Base-by-base conservation (phyloP, 2,888 invertebrate species). In the Laothoe populi region DNA sequence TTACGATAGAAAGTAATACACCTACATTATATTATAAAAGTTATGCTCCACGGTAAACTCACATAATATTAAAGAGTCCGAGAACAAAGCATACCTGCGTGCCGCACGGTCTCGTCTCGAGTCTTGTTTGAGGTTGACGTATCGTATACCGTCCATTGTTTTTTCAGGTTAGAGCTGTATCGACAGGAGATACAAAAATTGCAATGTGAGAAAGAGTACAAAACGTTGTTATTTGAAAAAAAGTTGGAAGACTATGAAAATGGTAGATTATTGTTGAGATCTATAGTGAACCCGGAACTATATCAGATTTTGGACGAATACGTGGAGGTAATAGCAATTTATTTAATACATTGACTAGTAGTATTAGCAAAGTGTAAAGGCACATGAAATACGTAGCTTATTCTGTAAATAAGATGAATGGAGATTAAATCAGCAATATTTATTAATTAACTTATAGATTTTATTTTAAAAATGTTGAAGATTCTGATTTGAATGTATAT, bases 121-220 rank as follows among this genome's bases (percentile, higher is more conserved):
- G 7, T 44, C 8, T 19, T 1, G 44, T 44, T 44, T 19, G 31
- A 19, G 53, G 31, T 31, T 16, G 31, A 10, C 8, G 31, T 3
- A n/a, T n/a, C n/a, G 16, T 16, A 35, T 53, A 11, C 19, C 31
- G 26, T n/a, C n/a, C 13, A 38, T 19, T 38, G 53, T 62, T 63
- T 62, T 78, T 80, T 69, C 77, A 88, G 88, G 71, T 70, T 73
- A 60, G 75, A 83, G n/a, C 40, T 77, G 0, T 75, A 69, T n/a
- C 72, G 66, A 21, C 69, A 79, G 24, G 67, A 84, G 64, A 59
- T 77, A 26, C 70, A 81, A 13, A 74, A 72, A 11, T 21, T 83
- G 19, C 72, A 79, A 19, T 61, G 66, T n/a, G 79, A 86, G n/a
- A 70, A 74, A 16, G 81, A 84, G 16, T 73, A 68, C 16, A 70